phyloP scores from a whole-genome alignment of 2,888 invertebrate species.

The Drosophila setosimentum region DNA sequence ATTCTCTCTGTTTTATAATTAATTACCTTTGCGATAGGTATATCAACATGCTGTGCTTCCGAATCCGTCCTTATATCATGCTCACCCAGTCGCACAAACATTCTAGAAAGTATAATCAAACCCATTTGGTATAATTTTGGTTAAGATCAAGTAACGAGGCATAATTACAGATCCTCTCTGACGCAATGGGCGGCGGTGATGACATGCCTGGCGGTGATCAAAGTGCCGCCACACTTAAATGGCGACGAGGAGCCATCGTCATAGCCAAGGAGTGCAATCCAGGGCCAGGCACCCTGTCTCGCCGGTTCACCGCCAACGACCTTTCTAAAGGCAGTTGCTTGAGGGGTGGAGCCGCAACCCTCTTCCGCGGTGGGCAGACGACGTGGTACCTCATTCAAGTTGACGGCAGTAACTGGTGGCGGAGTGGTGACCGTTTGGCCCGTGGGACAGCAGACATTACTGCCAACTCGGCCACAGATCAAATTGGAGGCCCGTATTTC shows the following conservation, averaged over 20 bases:
- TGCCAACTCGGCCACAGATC: conserved; percentile 67
- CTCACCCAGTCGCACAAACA: conserved; percentile 90
- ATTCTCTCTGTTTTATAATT: not conserved
- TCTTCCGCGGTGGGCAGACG: conserved; percentile 84
- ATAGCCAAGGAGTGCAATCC: conserved; percentile 92
- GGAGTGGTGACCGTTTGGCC: conserved; percentile 17
- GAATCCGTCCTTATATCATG: conserved; percentile 89
- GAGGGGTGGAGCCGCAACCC: conserved; percentile 88
- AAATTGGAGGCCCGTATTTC: conserved; percentile 77
- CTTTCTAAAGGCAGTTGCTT: conserved; percentile 86
- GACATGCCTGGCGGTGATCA: conserved; percentile 87
- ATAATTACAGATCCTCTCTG: conserved; percentile 76
- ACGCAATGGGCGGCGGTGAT: conserved; percentile 87
- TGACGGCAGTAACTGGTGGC: no score
- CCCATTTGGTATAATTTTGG: not conserved
- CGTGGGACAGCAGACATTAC: conserved; percentile 81
- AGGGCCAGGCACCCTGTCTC: conserved; percentile 91
- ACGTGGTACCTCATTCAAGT: conserved; percentile 72
- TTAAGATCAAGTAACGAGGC: no score
- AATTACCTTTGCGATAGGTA: conserved; percentile 86
- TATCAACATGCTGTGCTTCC: conserved; percentile 87
- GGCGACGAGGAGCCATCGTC: conserved; percentile 83
- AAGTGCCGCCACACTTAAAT: conserved; percentile 86
- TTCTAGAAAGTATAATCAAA: conserved; percentile 38
- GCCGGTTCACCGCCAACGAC: conserved; percentile 91